Base-by-base conservation (phyloP, 2,888 invertebrate species). In the Chironomus tentans region DNA sequence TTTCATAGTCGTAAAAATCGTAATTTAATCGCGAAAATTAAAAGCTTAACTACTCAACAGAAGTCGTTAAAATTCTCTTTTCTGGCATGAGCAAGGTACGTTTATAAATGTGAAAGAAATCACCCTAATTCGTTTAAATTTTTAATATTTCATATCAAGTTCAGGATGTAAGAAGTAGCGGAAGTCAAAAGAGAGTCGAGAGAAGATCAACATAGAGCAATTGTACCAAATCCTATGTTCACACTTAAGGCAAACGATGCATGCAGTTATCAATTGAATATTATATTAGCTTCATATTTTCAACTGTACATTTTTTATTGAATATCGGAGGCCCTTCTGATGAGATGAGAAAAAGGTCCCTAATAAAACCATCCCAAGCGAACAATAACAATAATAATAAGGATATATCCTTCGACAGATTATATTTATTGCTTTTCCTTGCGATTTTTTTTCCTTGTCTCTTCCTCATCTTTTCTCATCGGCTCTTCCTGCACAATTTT, bases 321-420 rank as follows among this genome's bases (percentile, higher is more conserved):
- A 38, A 38, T 56, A 50, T 50, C 15, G n/a, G 15, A 56, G 5
- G n/a, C 15, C 18, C 56, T 56, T 56, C n/a, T 56, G 56, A 56
- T 56, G 56, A 18, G 18, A 22, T 22, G 21, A 65, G 21, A 65
- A 22, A 65, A 62, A 74, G 68, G 65, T 62, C 61, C 74, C 65
- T 74, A 74, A 74, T 74, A 74, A 74, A 74, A 74, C 68, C 61
- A 74, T 74, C 74, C 74, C 74, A 46, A 22, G 74, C 74, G 38
- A 74, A 65, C 68, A 74, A 74, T 74, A 74, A 74, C 74, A 74
- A 74, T 74, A 74, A 74, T 62, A 18, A 12, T 2, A 56, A 47
- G 48, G 46, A 73, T 74, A 65, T 74, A 62, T 74, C 47, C 38
- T 21, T 74, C 74, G 61, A 74, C 22, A 62, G 74, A 74, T 74